A percentile compares a stretch with the other conserved stretches of the same genome.
phyloP scores from a whole-genome alignment of 2,888 invertebrate species.

The Hetaerina titia region DNA sequence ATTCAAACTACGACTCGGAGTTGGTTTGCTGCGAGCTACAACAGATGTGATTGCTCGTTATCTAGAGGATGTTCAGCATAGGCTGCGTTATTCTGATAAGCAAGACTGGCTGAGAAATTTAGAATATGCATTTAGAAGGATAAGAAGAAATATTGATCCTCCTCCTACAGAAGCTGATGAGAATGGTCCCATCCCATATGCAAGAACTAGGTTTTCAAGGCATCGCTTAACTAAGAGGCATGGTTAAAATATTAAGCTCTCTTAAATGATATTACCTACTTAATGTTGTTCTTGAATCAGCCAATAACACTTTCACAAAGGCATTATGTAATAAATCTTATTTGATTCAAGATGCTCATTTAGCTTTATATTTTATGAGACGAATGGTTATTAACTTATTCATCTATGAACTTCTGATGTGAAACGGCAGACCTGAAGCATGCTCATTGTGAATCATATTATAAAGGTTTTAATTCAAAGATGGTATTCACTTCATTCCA shows the following conservation, averaged over 20 bases:
- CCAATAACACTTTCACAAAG: neutral
- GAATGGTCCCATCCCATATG: neutral
- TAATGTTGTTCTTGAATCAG: neutral
- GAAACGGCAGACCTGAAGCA: neutral
- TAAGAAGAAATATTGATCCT: conserved; percentile 28
- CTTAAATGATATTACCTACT: neutral
- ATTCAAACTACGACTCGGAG: conserved; percentile 84
- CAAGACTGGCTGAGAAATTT: conserved; percentile 49
- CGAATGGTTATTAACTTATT: conserved; percentile 14
- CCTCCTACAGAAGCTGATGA: neutral
- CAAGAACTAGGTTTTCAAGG: conserved; percentile 13
- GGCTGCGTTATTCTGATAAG: conserved; percentile 57
- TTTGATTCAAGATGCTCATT: conserved; percentile 22
- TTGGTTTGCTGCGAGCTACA: conserved; percentile 84
- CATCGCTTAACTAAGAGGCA: conserved; percentile 3
- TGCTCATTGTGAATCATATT: neutral
- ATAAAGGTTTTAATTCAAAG: neutral
- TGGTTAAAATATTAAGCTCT: neutral
- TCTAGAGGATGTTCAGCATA: conserved; percentile 81
- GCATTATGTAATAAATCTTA: neutral
- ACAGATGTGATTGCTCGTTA: conserved; percentile 84
- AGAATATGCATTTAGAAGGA: conserved; percentile 22
- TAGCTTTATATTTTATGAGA: conserved; percentile 48
- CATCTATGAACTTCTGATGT: conserved; percentile 9
- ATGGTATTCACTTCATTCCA: neutral